These are phyloP conservation scores for Diabrotica undecimpunctata DNA, from an alignment of 1,140 invertebrate genomes.

Conservation along the genomic window DNA sequence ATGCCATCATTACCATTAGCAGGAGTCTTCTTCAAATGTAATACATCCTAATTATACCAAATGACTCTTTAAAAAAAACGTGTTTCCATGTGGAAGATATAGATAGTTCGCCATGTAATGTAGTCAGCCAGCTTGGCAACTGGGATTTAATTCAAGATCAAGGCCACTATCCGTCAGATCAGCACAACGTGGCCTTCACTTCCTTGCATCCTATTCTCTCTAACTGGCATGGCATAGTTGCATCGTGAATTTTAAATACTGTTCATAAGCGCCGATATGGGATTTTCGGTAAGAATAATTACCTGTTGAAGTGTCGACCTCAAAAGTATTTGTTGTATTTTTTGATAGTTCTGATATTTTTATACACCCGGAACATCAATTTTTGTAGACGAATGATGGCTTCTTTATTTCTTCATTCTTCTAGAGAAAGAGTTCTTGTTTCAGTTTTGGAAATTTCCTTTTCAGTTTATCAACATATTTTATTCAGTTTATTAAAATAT, in stretches of 20 bases:
- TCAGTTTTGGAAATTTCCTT: no score
- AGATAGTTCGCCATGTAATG: slow-evolving; percentile 6
- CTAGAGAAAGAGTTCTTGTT: no score
- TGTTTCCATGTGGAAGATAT: neutral
- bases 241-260: slow-evolving; percentile 1
- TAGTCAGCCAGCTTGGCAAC: slow-evolving; percentile 33
- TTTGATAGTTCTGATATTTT: no score
- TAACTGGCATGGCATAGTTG: neutral
- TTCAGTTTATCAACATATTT: no score
- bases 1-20: no score
- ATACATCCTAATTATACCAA: no score
- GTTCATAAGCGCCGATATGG: neutral
- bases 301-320: neutral
- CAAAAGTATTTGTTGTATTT: no score
- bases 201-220: slow-evolving; percentile 12
- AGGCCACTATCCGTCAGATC: slow-evolving; percentile 24
- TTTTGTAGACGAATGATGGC: no score
- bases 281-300: neutral
- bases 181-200: slow-evolving; percentile 15
- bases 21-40: no score
- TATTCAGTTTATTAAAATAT: no score
- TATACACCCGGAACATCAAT: no score
- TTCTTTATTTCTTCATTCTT: no score
- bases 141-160: slow-evolving; percentile 38
- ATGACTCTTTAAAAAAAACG: neutral